A percentile compares a stretch with the other conserved stretches of the same genome.
These are phyloP conservation scores for Lethrus apterus DNA, from an alignment of 1,140 invertebrate genomes.

Conservation along the genomic window DNA sequence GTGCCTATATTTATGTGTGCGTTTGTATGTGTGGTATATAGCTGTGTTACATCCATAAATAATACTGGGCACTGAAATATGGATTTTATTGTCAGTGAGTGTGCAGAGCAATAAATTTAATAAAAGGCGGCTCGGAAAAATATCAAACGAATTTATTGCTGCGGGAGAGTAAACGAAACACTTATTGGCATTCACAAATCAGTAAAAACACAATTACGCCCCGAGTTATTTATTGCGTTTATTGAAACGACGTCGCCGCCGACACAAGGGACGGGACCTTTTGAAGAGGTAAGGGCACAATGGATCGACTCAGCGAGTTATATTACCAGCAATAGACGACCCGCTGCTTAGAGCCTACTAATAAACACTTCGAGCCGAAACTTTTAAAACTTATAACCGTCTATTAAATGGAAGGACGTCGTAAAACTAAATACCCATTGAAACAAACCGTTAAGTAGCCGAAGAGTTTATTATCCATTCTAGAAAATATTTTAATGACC, in stretches of 20 bases:
- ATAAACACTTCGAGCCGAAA: no score
- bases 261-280: slow-evolving; percentile 20
- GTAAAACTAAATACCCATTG: no score
- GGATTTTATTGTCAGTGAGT: slow-evolving; percentile 28
- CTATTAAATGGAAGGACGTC: no score
- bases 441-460: no score
- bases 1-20: no score
- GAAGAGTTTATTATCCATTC: no score
- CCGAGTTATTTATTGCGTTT: slow-evolving; percentile 26
- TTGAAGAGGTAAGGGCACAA: slow-evolving; percentile 28
- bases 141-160: slow-evolving; percentile 27
- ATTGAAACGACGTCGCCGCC: slow-evolving; percentile 20
- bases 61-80: slow-evolving; percentile 27
- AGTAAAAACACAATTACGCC: slow-evolving; percentile 26
- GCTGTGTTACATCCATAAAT: slow-evolving; percentile 23
- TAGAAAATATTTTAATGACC: no score
- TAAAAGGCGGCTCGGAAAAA: slow-evolving; percentile 25
- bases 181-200: slow-evolving; percentile 28
- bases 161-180: slow-evolving; percentile 19
- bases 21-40: slow-evolving; percentile 17
- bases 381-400: no score
- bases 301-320: no score
- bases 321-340: no score
- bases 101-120: slow-evolving; percentile 29
- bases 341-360: no score